Conservation (phyloP, 2,113 vertebrate genomes). For the Hiodon tergisus region DNA sequence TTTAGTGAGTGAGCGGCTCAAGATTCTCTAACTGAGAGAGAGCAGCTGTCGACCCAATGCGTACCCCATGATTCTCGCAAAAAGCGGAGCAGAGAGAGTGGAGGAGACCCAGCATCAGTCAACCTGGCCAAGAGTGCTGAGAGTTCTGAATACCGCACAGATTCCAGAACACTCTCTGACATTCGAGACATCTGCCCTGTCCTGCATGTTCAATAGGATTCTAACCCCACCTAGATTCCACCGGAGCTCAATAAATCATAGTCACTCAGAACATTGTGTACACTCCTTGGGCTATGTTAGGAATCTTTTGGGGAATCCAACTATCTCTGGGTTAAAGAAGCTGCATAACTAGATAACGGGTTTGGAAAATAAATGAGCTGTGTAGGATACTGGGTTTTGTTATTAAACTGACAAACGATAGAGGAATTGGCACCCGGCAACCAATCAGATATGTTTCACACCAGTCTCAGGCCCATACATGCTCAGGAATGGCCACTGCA, state of each 20-base stretch:
- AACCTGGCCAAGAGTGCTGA: constrained; percentile 9
- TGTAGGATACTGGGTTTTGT: too few relatives aligned
- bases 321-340: constrained; percentile 26
- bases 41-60: constrained; percentile 18
- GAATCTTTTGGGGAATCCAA: constrained; percentile 32
- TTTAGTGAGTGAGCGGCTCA: constrained; percentile 28
- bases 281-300: constrained; percentile 48
- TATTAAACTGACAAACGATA: too few relatives aligned
- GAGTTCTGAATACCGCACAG: neutral
- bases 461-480: too few relatives aligned
- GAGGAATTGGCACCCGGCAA: too few relatives aligned
- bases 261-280: constrained; percentile 54
- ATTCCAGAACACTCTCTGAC: constrained; percentile 5
- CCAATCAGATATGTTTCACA: too few relatives aligned
- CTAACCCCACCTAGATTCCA: constrained; percentile 32
- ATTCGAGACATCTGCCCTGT: neutral
- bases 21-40: constrained; percentile 13
- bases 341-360: too few relatives aligned
- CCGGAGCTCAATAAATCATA: constrained; percentile 53
- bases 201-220: neutral
- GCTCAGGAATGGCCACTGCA: too few relatives aligned
- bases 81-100: constrained; percentile 3
- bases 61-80: constrained; percentile 16
- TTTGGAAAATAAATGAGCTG: too few relatives aligned
- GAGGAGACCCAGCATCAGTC: neutral